phyloP scores from a whole-genome alignment of 1,140 invertebrate genomes.

The Dreissena rostriformis region DNA sequence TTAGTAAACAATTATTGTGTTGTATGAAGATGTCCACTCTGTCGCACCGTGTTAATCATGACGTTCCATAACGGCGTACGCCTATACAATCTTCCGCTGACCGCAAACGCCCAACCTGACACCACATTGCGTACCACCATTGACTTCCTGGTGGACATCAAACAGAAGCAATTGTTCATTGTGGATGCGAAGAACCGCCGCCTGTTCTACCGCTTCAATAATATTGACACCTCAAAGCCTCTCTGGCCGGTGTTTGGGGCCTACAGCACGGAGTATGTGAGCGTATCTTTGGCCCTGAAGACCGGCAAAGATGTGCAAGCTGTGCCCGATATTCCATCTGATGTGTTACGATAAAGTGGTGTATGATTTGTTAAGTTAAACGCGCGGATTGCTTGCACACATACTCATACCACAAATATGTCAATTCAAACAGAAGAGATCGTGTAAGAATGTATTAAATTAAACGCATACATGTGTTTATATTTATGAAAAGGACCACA shows the following conservation, averaged over 20 bases:
- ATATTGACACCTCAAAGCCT: constrained; percentile 50
- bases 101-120: constrained; percentile 48
- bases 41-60: constrained; percentile 54
- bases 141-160: constrained; percentile 50
- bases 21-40: constrained; percentile 32
- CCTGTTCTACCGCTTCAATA: constrained; percentile 50
- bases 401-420: no score
- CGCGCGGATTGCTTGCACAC: no score
- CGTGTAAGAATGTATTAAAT: no score
- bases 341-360: not conserved
- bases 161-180: constrained; percentile 52
- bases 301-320: constrained; percentile 54
- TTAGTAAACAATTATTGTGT: no score
- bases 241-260: constrained; percentile 54
- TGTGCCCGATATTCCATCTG: constrained; percentile 51
- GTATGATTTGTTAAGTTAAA: no score
- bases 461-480: no score
- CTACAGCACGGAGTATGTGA: constrained; percentile 49
- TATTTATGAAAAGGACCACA: no score
- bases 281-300: constrained; percentile 38
- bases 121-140: constrained; percentile 50
- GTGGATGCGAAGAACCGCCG: constrained; percentile 54
- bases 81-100: constrained; percentile 41
- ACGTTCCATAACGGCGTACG: constrained; percentile 54
- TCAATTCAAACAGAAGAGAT: no score